phyloP scores from a whole-genome alignment of 1,140 invertebrate species.

The Zaprionus nigranus region DNA sequence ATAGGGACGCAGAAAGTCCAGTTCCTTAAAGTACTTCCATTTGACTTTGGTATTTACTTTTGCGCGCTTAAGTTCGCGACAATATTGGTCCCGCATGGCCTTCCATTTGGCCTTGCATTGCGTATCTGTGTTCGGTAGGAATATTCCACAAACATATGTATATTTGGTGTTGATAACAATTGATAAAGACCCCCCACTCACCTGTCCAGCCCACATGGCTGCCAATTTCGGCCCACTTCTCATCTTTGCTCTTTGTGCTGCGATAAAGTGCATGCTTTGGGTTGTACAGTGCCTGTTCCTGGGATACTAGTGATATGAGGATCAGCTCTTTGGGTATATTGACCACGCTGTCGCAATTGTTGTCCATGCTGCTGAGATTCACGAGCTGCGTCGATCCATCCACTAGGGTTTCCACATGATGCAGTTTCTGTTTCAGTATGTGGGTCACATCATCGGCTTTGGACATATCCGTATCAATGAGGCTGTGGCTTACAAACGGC shows the following conservation, averaged over 20 bases:
- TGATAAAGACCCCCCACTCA: conserved; percentile 33
- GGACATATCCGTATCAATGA: conserved; percentile 24
- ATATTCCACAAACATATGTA: not conserved
- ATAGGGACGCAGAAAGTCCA: conserved; percentile 77
- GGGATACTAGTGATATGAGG: conserved; percentile 74
- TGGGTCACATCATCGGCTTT: conserved; percentile 27
- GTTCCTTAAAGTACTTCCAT: conserved; percentile 81
- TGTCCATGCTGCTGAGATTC: conserved; percentile 57
- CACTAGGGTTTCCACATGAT: conserved; percentile 17
- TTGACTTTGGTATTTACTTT: conserved; percentile 76
- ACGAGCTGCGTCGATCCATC: conserved; percentile 21
- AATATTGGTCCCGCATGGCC: conserved; percentile 80
- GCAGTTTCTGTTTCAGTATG: conserved; percentile 34
- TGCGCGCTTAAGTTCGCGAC: conserved; percentile 75
- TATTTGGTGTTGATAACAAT: conserved; percentile 5
- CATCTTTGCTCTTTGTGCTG: conserved; percentile 73
- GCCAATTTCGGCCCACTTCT: conserved; percentile 77
- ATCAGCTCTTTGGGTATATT: conserved; percentile 71
- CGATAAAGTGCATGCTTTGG: conserved; percentile 77
- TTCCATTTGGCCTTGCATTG: conserved; percentile 83
- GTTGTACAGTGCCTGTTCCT: conserved; percentile 77
- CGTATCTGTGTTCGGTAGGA: conserved; percentile 31
- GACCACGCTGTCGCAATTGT: conserved; percentile 56
- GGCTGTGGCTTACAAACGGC: conserved; percentile 24
- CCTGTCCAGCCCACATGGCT: conserved; percentile 73